These are phyloP conservation scores for Trachymyrmex cornetzi DNA, from an alignment of 1,140 invertebrate genomes.

Conservation along the genomic window DNA sequence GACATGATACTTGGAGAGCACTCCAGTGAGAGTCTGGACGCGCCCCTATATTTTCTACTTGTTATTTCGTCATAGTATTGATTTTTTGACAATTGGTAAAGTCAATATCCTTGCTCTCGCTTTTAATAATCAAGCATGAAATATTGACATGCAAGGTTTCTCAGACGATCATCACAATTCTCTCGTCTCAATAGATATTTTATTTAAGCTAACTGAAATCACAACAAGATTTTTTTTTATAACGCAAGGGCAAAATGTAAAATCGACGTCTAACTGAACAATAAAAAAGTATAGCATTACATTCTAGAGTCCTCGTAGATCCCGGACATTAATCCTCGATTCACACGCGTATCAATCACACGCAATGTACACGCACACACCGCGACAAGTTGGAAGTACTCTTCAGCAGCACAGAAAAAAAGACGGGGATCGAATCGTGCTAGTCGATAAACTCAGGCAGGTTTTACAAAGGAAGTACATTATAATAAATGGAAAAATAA, in stretches of 20 bases:
- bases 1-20: no score
- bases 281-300: slow-evolving; percentile 54
- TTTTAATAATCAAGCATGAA: not conserved
- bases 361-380: slow-evolving; percentile 41
- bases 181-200: slow-evolving; percentile 49
- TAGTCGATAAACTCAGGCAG: slow-evolving; percentile 50
- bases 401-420: slow-evolving; percentile 18
- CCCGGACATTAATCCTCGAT: slow-evolving; percentile 13
- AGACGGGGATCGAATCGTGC: slow-evolving; percentile 3
- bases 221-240: slow-evolving; percentile 18
- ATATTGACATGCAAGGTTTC: not conserved
- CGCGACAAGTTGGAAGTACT: slow-evolving; percentile 22
- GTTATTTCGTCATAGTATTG: not conserved
- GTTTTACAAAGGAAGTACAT: slow-evolving; percentile 80
- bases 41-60: slow-evolving; percentile 11
- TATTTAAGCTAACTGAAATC: slow-evolving; percentile 58
- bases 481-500: slow-evolving; percentile 84
- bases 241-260: slow-evolving; percentile 47
- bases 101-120: not conserved
- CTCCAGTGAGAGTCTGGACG: no score
- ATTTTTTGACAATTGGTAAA: not conserved
- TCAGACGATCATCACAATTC: not conserved
- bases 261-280: slow-evolving; percentile 43
- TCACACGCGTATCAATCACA: slow-evolving; percentile 42
- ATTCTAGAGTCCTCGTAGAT: slow-evolving; percentile 17